Base-by-base conservation (phyloP, 2,113 vertebrate genomes). In the Baryphthengus martii region DNA sequence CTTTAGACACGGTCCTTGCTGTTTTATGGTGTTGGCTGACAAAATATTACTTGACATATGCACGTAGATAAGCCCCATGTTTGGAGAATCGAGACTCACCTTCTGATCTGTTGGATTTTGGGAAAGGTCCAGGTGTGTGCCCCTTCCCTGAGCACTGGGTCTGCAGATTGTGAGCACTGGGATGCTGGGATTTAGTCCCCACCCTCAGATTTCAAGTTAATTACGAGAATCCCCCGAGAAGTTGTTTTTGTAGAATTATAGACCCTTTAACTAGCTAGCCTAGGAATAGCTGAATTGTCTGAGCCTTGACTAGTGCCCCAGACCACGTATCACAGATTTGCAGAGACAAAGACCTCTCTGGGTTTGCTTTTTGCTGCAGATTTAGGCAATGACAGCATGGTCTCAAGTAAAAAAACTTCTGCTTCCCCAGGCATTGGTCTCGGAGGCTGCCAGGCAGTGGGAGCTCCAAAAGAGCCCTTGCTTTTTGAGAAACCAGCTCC, bases 41-140 rank as follows among this genome's bases (percentile, higher is more conserved):
- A 55, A 47, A 91, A 81, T 9, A 19, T 40, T 7, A 2, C 20
- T 78, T 73, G 84, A 61, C 39, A 33, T 65, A 3, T 2, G 24
- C 13, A 33, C 0, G 1, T 26, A 52, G 66, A 39, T 67, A 1
- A 0, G 19, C 21, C 35, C 44, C 42, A 5, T n/a, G 37, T 53
- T 58, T 2, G 6, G 44, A 53, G 77, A 44, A 4, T 18, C 1
- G 3, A 11, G 52, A 14, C 44, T 85, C 19, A 1, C 10, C 87
- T 39, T 59, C 63, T n/a, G 5, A 4, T 13, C 55, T 47, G 33
- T 42, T 11, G 40, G 9, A 6, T 44, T 49, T 2, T 24, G 31
- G 58, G 4, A 19, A 8, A 16, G 0, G 0, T 3, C 31, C 63
- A 21, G 11, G 19, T 0, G 0, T 8, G 33, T 2, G 7, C 8